Evolutionary conservation across 1,140 invertebrate species (phyloP).

Genomic region (Octopus sinensis): DNA sequence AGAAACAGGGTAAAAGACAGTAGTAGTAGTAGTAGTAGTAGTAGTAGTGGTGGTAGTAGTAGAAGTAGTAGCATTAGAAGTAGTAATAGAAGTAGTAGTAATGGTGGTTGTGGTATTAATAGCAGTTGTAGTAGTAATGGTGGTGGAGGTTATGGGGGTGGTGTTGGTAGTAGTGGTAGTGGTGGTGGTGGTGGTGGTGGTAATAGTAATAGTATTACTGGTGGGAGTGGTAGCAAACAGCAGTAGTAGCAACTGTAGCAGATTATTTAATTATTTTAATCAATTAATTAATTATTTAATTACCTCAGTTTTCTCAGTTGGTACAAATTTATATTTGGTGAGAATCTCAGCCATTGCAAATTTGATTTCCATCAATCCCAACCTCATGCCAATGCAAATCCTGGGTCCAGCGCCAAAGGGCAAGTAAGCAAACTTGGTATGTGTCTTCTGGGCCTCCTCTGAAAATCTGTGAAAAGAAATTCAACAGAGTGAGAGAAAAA

Average conservation of each 20-base stretch:
- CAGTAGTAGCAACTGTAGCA: background rate
- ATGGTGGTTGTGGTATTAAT: too few relatives aligned
- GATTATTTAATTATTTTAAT: background rate
- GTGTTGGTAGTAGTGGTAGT: constrained; percentile 27
- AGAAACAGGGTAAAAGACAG: too few relatives aligned
- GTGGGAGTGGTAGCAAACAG: constrained; percentile 10
- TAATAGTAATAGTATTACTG: constrained; percentile 13
- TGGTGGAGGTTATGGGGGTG: too few relatives aligned
- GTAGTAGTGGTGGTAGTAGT: too few relatives aligned
- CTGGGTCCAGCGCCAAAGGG: constrained; percentile 46
- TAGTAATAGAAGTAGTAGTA: too few relatives aligned
- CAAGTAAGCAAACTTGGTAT: constrained; percentile 40
- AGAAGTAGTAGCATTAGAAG: too few relatives aligned
- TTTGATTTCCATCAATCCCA: constrained; percentile 47
- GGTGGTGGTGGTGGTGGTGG: constrained; percentile 27
- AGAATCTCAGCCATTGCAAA: constrained; percentile 39
- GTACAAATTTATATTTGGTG: constrained; percentile 31
- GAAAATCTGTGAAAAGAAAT: constrained; percentile 36
- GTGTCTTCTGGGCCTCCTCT: constrained; percentile 31
- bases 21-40: too few relatives aligned
- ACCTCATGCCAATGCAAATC: constrained; percentile 47
- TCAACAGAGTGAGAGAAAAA: too few relatives aligned
- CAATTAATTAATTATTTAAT: background rate
- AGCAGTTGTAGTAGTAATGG: too few relatives aligned
- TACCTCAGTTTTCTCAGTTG: constrained; percentile 26